Evolutionary conservation across 2,797 vertebrate species (phyloP).

Genomic region (Peromyscus eremicus): DNA sequence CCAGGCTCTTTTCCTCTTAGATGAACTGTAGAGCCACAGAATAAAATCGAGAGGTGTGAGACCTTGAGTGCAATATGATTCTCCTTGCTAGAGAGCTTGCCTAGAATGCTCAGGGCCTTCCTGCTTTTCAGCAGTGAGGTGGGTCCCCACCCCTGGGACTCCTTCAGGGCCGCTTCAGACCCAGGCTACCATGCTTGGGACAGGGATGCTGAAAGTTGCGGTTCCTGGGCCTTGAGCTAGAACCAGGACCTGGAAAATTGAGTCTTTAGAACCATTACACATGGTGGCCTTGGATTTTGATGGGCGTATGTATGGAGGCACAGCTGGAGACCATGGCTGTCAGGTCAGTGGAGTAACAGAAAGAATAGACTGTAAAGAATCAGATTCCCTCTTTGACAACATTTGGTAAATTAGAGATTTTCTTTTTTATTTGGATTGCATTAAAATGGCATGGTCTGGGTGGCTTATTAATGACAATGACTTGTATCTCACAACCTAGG

Average conservation of each 20-base stretch:
- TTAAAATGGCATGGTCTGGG: neutral
- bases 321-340: neutral
- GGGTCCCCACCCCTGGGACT: neutral
- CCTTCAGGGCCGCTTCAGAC: neutral
- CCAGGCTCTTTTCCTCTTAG: neutral
- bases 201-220: neutral
- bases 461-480: neutral
- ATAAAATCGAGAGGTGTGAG: neutral
- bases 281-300: neutral
- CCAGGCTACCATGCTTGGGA: rapidly evolving
- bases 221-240: neutral
- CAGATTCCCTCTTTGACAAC: neutral
- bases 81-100: neutral
- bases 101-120: too few relatives aligned
- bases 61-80: neutral
- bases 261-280: neutral
- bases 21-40: neutral
- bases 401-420: neutral
- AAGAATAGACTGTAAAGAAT: neutral
- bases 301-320: neutral
- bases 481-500: neutral
- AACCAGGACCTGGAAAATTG: neutral
- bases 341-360: neutral
- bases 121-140: neutral
- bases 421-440: neutral